Evolutionary conservation across 1,140 invertebrate species (phyloP).

Genomic region (Caenorhabditis tropicalis): DNA sequence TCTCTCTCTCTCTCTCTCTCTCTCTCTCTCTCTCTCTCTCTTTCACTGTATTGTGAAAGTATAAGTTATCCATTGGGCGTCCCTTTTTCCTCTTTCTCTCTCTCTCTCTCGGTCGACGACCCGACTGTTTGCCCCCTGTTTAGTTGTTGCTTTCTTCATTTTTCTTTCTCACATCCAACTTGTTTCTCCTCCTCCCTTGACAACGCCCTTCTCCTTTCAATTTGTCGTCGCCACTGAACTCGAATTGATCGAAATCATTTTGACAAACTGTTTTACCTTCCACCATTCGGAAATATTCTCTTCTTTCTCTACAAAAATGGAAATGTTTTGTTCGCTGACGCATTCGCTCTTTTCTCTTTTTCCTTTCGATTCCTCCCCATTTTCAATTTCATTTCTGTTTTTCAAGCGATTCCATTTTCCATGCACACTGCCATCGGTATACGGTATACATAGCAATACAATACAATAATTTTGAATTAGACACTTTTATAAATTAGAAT

Average conservation of each 20-base stretch:
- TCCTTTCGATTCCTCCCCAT: neutral
- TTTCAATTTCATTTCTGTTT: neutral
- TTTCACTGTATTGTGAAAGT: no score
- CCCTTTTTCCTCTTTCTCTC: no score
- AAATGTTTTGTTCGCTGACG: constrained; percentile 25
- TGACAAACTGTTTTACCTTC: neutral
- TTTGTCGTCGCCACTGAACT: neutral
- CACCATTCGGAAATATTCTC: neutral
- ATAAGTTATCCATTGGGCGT: constrained; percentile 20
- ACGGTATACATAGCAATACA: no score
- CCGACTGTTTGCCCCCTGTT: constrained; percentile 34
- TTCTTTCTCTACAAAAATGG: neutral
- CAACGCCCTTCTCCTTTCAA: neutral
- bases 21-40: no score
- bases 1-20: no score
- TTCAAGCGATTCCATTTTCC: neutral
- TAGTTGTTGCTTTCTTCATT: constrained; percentile 31
- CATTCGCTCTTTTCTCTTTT: neutral
- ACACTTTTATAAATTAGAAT: no score
- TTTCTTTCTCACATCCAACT: constrained; percentile 5
- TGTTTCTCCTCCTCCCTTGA: neutral
- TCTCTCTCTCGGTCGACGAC: neutral
- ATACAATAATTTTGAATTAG: no score
- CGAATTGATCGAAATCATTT: constrained; percentile 22
- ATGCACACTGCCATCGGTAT: no score